Conservation (phyloP, 2,113 vertebrate genomes). For the Pangasianodon hypophthalmus region DNA sequence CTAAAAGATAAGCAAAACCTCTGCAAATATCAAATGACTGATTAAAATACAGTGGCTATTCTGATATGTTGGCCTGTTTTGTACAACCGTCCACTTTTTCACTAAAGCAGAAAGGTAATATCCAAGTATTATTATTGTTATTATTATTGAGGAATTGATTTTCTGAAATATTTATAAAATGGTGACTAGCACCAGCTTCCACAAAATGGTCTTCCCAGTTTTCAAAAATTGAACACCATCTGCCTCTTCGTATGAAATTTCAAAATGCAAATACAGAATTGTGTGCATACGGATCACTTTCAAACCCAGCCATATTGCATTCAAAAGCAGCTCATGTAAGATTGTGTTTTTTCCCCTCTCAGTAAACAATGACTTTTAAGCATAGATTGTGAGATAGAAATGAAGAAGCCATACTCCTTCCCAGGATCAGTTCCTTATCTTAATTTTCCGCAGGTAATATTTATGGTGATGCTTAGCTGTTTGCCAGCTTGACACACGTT, state of each 20-base stretch:
- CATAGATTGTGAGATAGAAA: conserved; percentile 57
- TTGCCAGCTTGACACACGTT: conserved; percentile 54
- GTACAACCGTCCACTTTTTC: not conserved
- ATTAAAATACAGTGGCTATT: conserved; percentile 5
- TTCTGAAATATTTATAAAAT: conserved; percentile 1
- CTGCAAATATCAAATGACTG: not conserved
- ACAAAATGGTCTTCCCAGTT: not conserved
- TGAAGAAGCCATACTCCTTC: conserved; percentile 69
- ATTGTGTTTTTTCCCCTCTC: conserved; percentile 52
- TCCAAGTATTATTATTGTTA: not conserved
- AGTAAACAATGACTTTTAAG: conserved; percentile 59
- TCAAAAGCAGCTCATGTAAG: conserved; percentile 46
- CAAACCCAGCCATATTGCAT: conserved; percentile 54
- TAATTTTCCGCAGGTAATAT: conserved; percentile 74
- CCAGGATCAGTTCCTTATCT: conserved; percentile 75
- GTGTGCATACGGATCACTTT: conserved; percentile 50
- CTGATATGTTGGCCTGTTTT: not conserved
- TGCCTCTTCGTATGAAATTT: conserved; percentile 6
- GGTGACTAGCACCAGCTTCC: not conserved
- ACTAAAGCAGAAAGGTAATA: conserved; percentile 16
- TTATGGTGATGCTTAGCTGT: conserved; percentile 68
- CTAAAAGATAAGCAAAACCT: not conserved
- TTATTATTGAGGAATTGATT: not conserved
- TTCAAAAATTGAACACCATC: conserved; percentile 19
- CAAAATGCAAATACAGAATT: conserved; percentile 28